phyloP scores from a whole-genome alignment of 2,797 vertebrate species.

The Silurus lanzhouensis region DNA sequence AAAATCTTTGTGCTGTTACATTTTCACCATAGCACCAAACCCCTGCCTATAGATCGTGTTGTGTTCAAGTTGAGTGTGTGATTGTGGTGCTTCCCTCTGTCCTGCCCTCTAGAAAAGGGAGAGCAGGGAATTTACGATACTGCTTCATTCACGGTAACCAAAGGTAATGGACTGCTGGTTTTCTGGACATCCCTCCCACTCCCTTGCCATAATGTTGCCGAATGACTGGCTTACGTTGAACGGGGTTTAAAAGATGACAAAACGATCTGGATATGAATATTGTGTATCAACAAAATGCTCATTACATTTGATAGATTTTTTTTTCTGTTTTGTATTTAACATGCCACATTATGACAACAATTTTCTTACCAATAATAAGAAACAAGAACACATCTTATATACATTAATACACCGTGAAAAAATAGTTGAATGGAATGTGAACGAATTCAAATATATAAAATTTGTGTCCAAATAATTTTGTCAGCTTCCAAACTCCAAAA shows the following conservation, averaged over 20 bases:
- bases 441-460: background rate
- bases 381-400: background rate
- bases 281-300: background rate
- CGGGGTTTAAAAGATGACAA: background rate
- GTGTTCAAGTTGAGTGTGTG: slow-evolving; percentile 41
- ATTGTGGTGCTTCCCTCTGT: slow-evolving; percentile 67
- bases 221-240: slow-evolving; percentile 1
- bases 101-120: slow-evolving; percentile 81
- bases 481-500: background rate
- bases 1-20: background rate
- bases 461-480: background rate
- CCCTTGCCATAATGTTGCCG: slow-evolving; percentile 32
- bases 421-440: background rate
- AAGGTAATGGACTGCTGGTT: slow-evolving; percentile 75
- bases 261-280: background rate
- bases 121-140: slow-evolving; percentile 79
- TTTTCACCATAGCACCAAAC: background rate
- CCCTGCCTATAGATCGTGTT: background rate
- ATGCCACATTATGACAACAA: background rate
- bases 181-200: slow-evolving; percentile 20
- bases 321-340: background rate
- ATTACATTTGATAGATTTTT: background rate
- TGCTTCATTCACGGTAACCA: slow-evolving; percentile 77
- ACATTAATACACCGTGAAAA: background rate
- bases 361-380: background rate